A percentile compares a stretch with the other conserved stretches of the same genome.
Evolutionary conservation across 2,113 vertebrate species (phyloP).

Genomic region (Lophochroa leadbeateri): DNA sequence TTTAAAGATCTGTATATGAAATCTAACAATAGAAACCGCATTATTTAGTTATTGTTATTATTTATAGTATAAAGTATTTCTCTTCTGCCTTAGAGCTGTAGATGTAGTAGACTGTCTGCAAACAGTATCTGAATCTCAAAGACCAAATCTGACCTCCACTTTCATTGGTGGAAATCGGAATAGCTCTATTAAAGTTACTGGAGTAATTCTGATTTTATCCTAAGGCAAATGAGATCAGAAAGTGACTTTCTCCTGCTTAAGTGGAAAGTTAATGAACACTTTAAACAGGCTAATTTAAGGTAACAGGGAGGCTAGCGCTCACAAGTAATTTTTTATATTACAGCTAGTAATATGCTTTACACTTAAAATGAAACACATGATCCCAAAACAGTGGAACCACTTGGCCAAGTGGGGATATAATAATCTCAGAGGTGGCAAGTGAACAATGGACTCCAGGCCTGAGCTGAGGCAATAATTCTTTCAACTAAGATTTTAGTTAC

Average conservation of each 20-base stretch:
- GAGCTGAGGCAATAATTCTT: background rate
- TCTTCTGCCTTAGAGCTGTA: background rate
- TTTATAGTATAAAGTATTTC: background rate
- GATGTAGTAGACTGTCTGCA: background rate
- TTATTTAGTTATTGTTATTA: background rate
- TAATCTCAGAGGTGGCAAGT: background rate
- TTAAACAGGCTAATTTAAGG: background rate
- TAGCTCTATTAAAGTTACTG: background rate
- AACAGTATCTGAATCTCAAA: background rate
- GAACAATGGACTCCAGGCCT: background rate
- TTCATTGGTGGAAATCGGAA: background rate
- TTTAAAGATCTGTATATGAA: background rate
- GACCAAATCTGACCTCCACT: background rate
- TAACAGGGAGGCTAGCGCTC: background rate
- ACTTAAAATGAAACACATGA: background rate
- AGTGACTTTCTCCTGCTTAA: background rate
- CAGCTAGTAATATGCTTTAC: background rate
- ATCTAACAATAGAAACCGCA: background rate
- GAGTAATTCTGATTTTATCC: background rate
- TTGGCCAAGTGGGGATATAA: background rate
- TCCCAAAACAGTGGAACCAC: background rate
- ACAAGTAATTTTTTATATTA: conserved; percentile 31
- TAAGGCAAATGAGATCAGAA: background rate
- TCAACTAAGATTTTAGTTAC: background rate
- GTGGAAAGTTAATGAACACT: background rate